phyloP scores from a whole-genome alignment of 2,888 invertebrate genomes.

The Ornithoptera priamus region DNA sequence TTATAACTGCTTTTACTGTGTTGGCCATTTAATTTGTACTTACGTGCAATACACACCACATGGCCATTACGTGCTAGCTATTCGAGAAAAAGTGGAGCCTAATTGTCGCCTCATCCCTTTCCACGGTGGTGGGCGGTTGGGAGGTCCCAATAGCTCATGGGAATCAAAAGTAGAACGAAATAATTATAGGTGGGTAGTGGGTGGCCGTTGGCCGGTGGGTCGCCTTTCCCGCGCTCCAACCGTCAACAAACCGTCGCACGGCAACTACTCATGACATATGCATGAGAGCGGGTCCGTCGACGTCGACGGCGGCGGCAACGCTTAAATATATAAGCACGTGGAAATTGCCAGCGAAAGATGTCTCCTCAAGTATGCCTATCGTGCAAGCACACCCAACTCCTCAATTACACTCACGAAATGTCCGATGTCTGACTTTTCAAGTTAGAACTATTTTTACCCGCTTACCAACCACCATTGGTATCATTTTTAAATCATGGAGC shows the following conservation, averaged over 20 bases:
- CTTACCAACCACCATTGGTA: conserved; percentile 46
- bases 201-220: conserved; percentile 62
- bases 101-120: conserved; percentile 75
- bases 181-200: conserved; percentile 70
- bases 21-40: conserved; percentile 68
- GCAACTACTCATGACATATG: conserved; percentile 80
- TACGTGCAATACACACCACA: conserved; percentile 63
- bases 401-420: conserved; percentile 55
- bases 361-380: conserved; percentile 57
- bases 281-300: conserved; percentile 71
- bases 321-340: conserved; percentile 75
- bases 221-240: conserved; percentile 69
- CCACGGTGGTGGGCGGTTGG: conserved; percentile 43
- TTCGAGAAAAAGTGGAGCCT: conserved; percentile 62
- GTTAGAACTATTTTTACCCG: conserved; percentile 60
- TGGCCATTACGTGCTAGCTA: conserved; percentile 52
- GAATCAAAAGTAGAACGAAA: conserved; percentile 73
- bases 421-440: conserved; percentile 51
- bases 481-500: conserved; percentile 70
- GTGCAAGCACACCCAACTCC: conserved; percentile 58
- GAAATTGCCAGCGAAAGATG: conserved; percentile 41
- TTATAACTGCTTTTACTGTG: conserved; percentile 64
- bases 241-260: conserved; percentile 78
- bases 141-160: conserved; percentile 60
- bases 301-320: conserved; percentile 62